Evolutionary conservation across 2,797 vertebrate species (phyloP).

Genomic region (Pseudochirops cupreus): DNA sequence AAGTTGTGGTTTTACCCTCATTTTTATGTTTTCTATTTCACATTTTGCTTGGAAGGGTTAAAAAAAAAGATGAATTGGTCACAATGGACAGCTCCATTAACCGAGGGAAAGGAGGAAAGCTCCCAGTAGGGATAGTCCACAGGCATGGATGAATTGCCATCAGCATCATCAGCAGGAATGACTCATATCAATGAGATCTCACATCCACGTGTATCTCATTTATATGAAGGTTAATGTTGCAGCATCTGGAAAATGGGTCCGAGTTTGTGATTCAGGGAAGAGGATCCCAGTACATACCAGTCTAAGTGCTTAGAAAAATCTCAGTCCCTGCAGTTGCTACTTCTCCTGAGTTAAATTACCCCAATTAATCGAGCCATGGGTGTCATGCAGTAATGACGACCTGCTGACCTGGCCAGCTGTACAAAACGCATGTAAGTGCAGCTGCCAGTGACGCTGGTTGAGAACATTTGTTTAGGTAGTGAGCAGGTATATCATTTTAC

Average conservation of each 20-base stretch:
- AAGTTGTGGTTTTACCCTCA: neutral
- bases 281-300: neutral
- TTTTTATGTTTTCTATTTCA: neutral
- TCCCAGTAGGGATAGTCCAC: too few species aligned
- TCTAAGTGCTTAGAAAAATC: conserved; percentile 33
- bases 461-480: conserved; percentile 15
- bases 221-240: neutral
- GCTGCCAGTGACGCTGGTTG: neutral
- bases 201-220: neutral
- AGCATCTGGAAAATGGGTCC: neutral
- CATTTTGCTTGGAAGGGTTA: neutral
- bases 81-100: neutral
- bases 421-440: conserved; percentile 40
- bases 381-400: conserved; percentile 66
- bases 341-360: conserved; percentile 68
- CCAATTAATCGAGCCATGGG: conserved; percentile 70
- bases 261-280: neutral
- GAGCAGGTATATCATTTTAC: conserved; percentile 38
- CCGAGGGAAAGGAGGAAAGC: neutral
- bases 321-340: conserved; percentile 51
- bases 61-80: neutral
- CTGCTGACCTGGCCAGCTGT: conserved; percentile 55
- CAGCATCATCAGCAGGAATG: neutral
- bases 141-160: neutral
- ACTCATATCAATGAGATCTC: neutral